Conservation (phyloP, 2,113 vertebrate species). For the Microcebus tavaratra region DNA sequence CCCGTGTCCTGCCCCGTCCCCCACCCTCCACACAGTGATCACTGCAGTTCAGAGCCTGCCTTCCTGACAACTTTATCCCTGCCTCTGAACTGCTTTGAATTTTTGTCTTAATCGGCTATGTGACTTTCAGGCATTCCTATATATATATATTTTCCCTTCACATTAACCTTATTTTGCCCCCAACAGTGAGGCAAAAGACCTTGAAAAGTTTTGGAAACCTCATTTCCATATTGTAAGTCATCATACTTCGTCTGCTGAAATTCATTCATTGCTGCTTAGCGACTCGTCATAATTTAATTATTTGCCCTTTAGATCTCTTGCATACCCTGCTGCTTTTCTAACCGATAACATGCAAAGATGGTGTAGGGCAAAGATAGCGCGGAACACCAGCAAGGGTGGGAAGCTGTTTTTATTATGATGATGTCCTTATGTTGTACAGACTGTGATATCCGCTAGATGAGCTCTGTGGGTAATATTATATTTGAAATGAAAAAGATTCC, state of each 20-base stretch:
- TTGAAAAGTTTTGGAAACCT: not conserved
- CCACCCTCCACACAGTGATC: not conserved
- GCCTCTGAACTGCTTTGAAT: not conserved
- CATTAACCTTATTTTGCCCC: not conserved
- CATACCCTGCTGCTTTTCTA: not conserved
- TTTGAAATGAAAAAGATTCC: constrained; percentile 58
- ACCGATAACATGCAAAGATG: not conserved
- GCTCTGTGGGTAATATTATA: constrained; percentile 6
- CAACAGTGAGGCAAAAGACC: not conserved
- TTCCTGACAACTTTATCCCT: not conserved
- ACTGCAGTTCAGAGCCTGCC: not conserved
- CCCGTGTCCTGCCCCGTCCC: no score
- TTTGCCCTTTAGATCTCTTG: not conserved
- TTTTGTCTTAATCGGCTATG: not conserved
- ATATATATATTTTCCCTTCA: not conserved
- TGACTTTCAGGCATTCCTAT: not conserved
- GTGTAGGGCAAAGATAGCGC: not conserved
- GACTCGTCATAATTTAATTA: not conserved
- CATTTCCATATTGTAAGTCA: not conserved
- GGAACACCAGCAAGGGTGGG: not conserved
- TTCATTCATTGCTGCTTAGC: not conserved
- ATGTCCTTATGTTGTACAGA: not conserved
- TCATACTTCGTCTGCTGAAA: not conserved
- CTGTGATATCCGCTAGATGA: constrained; percentile 17
- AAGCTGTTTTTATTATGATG: constrained; percentile 62